Evolutionary conservation across 2,113 vertebrate species (phyloP).

Genomic region (Shinisaurus crocodilurus): DNA sequence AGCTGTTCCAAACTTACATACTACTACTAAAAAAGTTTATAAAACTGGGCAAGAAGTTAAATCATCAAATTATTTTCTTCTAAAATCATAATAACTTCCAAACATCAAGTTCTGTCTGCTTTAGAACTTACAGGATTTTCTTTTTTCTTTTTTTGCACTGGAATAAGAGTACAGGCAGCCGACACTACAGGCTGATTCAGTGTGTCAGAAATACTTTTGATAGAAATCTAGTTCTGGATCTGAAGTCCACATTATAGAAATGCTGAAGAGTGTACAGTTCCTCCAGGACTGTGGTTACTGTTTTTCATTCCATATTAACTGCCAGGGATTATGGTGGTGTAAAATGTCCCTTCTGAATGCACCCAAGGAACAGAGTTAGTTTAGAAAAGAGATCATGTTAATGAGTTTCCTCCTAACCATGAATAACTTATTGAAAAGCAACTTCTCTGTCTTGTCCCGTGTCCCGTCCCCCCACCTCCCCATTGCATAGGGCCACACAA

Average conservation of each 20-base stretch:
- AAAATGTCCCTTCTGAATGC: background rate
- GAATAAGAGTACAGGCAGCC: background rate
- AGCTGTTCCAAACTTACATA: background rate
- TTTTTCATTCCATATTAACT: background rate
- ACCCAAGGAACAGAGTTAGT: background rate
- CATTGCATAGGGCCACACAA: background rate
- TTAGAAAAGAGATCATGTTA: background rate
- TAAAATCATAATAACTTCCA: background rate
- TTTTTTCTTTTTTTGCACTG: too few relatives aligned
- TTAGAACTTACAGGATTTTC: background rate
- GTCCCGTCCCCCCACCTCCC: background rate
- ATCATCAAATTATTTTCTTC: background rate
- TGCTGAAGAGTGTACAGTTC: background rate
- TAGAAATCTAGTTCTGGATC: conserved; percentile 1
- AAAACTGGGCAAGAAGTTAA: background rate
- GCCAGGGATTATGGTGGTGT: background rate
- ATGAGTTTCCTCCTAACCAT: fast-evolving
- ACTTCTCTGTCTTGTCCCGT: background rate
- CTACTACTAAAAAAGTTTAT: background rate
- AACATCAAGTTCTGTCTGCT: background rate
- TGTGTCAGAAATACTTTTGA: background rate
- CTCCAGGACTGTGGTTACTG: background rate
- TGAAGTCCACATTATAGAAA: background rate
- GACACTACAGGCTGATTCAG: background rate
- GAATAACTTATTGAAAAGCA: background rate